Conservation (phyloP, 2,797 vertebrate genomes). For the Anabas testudineus region DNA sequence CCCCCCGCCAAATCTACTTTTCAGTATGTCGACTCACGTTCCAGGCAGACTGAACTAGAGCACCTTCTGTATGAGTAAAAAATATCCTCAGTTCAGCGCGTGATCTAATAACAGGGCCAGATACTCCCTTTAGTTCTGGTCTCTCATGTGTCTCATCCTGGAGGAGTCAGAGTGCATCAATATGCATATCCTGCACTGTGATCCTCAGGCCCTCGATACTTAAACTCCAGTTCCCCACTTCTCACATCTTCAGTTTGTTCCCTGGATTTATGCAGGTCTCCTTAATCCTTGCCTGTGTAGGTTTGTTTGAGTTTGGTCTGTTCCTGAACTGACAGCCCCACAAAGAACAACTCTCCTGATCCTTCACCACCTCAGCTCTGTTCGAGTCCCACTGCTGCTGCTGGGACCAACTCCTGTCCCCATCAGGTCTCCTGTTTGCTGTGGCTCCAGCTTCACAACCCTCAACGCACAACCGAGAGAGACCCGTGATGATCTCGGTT, state of each 20-base stretch:
- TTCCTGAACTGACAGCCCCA: conserved; percentile 26
- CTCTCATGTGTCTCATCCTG: conserved; percentile 29
- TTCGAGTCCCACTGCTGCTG: conserved; percentile 12
- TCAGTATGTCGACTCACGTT: conserved; percentile 49
- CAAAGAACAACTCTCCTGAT: conserved; percentile 42
- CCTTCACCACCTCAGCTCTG: conserved; percentile 58
- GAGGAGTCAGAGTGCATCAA: conserved; percentile 66
- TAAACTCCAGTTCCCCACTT: conserved; percentile 44
- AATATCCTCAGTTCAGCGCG: conserved; percentile 50
- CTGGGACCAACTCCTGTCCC: conserved; percentile 27
- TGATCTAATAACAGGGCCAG: conserved; percentile 46
- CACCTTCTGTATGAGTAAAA: conserved; percentile 45
- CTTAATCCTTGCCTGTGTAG: conserved; percentile 59
- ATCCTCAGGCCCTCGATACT: conserved; percentile 53
- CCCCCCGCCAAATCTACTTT: conserved; percentile 60
- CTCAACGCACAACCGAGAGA: conserved; percentile 10
- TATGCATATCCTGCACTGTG: conserved; percentile 60
- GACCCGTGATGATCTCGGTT: conserved; percentile 38
- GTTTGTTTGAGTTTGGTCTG: conserved; percentile 49
- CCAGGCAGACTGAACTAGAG: conserved; percentile 34
- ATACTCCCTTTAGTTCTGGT: conserved; percentile 56
- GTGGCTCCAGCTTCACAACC: conserved; percentile 10
- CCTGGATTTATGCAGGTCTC: conserved; percentile 54
- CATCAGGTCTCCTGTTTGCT: conserved; percentile 21
- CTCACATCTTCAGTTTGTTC: conserved; percentile 60